Percentiles rank a stretch among this genome's conserved stretches.
Evolutionary conservation across 2,888 invertebrate genomes (phyloP).

Genomic region (Drosophila mimetica): DNA sequence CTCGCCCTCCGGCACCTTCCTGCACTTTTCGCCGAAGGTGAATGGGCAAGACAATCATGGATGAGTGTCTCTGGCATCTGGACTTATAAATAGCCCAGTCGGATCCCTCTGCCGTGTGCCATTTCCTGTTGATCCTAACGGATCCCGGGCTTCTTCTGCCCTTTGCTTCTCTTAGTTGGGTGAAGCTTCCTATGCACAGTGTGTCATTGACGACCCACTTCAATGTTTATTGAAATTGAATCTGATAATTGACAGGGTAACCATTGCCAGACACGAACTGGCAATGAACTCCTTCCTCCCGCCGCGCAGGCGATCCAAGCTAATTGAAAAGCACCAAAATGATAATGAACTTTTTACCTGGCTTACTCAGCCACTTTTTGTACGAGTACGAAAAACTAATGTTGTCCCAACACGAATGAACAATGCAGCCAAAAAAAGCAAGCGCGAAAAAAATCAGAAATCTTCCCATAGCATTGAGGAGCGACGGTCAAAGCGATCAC

Average conservation of each 20-base stretch:
- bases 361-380: constrained; percentile 11
- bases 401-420: constrained; percentile 64
- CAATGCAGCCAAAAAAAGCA: constrained; percentile 18
- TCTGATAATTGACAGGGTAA: constrained; percentile 49
- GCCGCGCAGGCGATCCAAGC: constrained; percentile 2
- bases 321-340: constrained; percentile 57
- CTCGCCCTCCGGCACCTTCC: not conserved
- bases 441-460: constrained; percentile 30
- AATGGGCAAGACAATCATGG: constrained; percentile 29
- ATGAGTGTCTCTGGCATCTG: constrained; percentile 31
- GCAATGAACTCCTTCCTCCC: constrained; percentile 28
- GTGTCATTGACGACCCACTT: constrained; percentile 57
- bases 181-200: constrained; percentile 3
- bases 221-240: constrained; percentile 50
- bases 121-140: constrained; percentile 31
- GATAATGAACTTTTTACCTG: constrained; percentile 61
- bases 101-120: constrained; percentile 1
- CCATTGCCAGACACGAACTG: constrained; percentile 58
- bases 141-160: not conserved
- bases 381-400: constrained; percentile 56
- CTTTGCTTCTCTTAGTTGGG: constrained; percentile 1
- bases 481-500: constrained; percentile 70
- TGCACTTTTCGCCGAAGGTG: constrained; percentile 49
- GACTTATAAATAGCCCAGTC: constrained; percentile 48
- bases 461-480: constrained; percentile 66